Evolutionary conservation across 1,140 invertebrate genomes (phyloP), one percentile per base, ranked within the genome.

Genomic region (Solenopsis invicta): DNA sequence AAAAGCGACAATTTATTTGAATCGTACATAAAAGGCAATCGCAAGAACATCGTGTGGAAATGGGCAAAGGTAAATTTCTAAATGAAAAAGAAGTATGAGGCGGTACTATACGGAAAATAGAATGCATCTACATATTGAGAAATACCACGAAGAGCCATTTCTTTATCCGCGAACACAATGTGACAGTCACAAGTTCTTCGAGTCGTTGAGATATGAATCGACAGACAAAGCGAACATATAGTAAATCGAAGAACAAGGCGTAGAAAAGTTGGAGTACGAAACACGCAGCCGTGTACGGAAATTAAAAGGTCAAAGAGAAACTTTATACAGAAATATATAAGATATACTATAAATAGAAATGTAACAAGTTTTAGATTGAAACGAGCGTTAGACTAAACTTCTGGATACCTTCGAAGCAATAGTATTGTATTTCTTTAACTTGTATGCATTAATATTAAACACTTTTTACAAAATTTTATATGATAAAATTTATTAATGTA

Each of bases 21-120:
- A 75, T 74, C n/a, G 69, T 54, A 16, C 29, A 75, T 74, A 84
- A 84, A 84, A 84, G 41, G 69, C 54, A 84, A 84, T 84, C 75
- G 69, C 54, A 75, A 74, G 80, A 61, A 37, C 54, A 62, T 84
- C n/a, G 54, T 18, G 13, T 84, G 56, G 56, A 75, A 84, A 84
- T 84, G 56, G 24, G 41, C n/a, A 48, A 74, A 61, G 41, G 69
- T 84, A 84, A 84, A 84, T 74, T 75, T 84, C 54, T 62, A 74
- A 54, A 84, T 84, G 80, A 84, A 75, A 75, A 75, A 61, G 64
- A 56, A n/a, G 75, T 84, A 74, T 29, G 80, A 13, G n/a, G 24
- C 29, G 24, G 18, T 34, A 5, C 41, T 54, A 18, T 12, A 9
- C 37, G 41, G 56, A 74, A 84, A 84, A 75, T 84, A 34, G n/a